Conservation (phyloP, 1,140 invertebrate genomes). For the Calycopis cecrops region DNA sequence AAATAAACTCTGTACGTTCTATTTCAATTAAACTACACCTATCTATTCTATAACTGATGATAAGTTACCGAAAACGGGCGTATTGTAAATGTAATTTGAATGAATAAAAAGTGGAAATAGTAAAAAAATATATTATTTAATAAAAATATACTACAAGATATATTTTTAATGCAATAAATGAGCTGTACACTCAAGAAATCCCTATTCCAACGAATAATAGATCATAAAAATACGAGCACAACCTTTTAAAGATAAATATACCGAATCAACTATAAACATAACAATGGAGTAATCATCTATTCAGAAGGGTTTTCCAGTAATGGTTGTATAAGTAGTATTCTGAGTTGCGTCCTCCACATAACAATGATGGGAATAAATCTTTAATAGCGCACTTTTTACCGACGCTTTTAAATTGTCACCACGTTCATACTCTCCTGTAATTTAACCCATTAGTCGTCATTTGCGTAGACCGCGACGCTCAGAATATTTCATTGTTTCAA, state of each 20-base stretch:
- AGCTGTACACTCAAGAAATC: not conserved
- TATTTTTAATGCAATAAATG: too few relatives aligned
- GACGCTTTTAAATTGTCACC: conserved; percentile 12
- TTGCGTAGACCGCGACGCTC: conserved; percentile 16
- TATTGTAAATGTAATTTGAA: too few relatives aligned
- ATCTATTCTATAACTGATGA: too few relatives aligned
- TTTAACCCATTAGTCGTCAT: conserved; percentile 22
- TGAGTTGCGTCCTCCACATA: conserved; percentile 4
- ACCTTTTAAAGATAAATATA: conserved; percentile 7
- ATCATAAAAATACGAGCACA: not conserved
- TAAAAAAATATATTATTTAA: too few relatives aligned
- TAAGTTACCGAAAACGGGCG: too few relatives aligned
- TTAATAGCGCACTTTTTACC: conserved; percentile 13
- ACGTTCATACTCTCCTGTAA: conserved; percentile 12
- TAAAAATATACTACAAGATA: too few relatives aligned
- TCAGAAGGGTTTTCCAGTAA: conserved; percentile 8
- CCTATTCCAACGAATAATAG: conserved; percentile 3
- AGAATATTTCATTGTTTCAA: conserved; percentile 23
- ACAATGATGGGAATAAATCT: conserved; percentile 15
- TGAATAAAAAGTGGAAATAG: too few relatives aligned
- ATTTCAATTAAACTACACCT: too few relatives aligned
- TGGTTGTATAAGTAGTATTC: conserved; percentile 5
- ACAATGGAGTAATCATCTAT: conserved; percentile 7
- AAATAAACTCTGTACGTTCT: too few relatives aligned
- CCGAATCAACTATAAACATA: conserved; percentile 8